These are phyloP conservation scores for Chrysochloris asiatica DNA, from an alignment of 2,113 vertebrate genomes.

Conservation along the genomic window DNA sequence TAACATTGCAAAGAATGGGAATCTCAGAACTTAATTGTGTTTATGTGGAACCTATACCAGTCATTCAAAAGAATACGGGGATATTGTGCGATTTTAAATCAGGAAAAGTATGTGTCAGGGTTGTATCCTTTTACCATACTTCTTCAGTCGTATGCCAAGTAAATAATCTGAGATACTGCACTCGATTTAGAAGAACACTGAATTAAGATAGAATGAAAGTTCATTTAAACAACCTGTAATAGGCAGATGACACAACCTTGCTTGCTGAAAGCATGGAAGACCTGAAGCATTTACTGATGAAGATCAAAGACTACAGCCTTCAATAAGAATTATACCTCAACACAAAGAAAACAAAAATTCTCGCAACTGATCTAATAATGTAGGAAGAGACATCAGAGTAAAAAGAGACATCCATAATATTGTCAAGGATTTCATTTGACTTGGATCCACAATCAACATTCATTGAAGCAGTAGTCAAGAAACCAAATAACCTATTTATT, in stretches of 20 bases:
- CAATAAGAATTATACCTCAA: not conserved
- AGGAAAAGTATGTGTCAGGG: not conserved
- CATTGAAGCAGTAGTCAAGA: not conserved
- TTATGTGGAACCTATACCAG: not conserved
- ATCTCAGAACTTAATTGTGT: not conserved
- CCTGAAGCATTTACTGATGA: not conserved
- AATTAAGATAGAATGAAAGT: not conserved
- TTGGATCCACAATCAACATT: not conserved
- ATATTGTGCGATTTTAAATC: not conserved
- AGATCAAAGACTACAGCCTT: not conserved
- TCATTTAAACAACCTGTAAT: not conserved
- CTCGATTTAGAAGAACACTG: not conserved
- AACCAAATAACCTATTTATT: not conserved
- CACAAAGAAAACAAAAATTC: not conserved
- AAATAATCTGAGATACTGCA: not conserved
- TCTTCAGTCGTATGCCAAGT: not conserved
- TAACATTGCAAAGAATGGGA: not conserved
- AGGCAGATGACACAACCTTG: not conserved
- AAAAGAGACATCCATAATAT: not conserved
- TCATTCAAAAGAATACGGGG: not conserved
- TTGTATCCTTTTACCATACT: not conserved
- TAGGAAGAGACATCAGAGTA: not conserved
- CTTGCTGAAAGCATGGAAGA: not conserved
- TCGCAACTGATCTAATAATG: not conserved
- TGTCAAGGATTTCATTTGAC: not conserved